Conservation (phyloP, 2,797 vertebrate genomes). For the Lagodon rhomboides region DNA sequence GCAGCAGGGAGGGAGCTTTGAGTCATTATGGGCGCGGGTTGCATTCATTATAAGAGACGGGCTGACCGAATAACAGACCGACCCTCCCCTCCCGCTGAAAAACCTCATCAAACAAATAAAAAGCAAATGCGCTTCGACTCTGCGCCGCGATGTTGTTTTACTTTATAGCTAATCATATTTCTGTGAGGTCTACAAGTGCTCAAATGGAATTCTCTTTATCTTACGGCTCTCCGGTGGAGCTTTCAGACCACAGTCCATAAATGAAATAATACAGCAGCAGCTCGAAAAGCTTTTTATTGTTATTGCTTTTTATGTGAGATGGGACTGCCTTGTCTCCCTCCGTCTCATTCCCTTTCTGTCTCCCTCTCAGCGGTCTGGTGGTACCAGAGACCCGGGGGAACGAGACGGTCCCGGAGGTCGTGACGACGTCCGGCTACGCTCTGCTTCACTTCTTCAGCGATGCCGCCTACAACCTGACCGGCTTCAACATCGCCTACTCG, state of each 20-base stretch:
- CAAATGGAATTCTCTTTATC: conserved; percentile 28
- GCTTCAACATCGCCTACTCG: conserved; percentile 94
- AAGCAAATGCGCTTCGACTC: not conserved
- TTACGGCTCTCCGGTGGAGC: conserved; percentile 20
- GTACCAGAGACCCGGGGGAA: conserved; percentile 91
- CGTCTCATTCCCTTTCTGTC: conserved; percentile 1
- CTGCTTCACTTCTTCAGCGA: conserved; percentile 98
- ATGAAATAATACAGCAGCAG: not conserved
- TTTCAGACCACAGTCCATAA: conserved; percentile 14
- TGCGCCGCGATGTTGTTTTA: conserved; percentile 16
- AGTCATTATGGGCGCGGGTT: conserved; percentile 9
- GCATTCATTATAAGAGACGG: conserved; percentile 34
- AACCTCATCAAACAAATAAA: conserved; percentile 34
- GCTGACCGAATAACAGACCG: not conserved
- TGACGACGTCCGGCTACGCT: conserved; percentile 91
- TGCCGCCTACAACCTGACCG: conserved; percentile 96
- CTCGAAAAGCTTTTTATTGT: conserved; percentile 22
- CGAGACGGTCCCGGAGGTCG: conserved; percentile 92
- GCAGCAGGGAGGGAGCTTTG: conserved; percentile 18
- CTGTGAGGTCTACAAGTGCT: not conserved
- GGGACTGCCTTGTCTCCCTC: not conserved
- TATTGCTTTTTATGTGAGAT: not conserved
- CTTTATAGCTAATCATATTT: conserved; percentile 42
- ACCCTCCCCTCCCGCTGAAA: not conserved
- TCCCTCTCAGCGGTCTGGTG: conserved; percentile 89